Evolutionary conservation across 37 sponge, comb jelly and placozoan species (phyloP), one percentile per base, ranked within the genome.

Genomic region (Axinella damicornis): DNA sequence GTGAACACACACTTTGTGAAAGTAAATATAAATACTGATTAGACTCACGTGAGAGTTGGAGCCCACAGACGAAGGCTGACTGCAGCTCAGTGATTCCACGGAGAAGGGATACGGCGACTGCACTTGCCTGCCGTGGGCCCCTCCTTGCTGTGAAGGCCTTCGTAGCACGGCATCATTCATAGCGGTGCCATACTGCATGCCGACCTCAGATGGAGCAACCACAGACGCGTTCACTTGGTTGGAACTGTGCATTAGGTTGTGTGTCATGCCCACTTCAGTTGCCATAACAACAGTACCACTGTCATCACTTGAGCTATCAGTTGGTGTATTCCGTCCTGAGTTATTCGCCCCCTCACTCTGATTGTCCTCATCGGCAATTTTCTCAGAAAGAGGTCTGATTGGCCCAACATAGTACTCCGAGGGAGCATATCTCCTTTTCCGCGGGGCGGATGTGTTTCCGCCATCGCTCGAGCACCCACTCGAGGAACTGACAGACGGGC

Each of bases 391-490:
- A 27, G 81, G 56, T 68, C 68, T 54, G 0, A 57, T 69, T 12
- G 88, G 88, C 11, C 91, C 91, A 57, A 80, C 86, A 75, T 85
- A 81, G 61, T 90, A 90, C 64, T 90, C 91, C 13, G 76, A 69
- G 9, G 84, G 79, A 13, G 84, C 90, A 41, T 78, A 77, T 18
- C 30, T 54, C 41, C 30, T 53, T 31, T 0, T 21, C 31, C n/a
- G 52, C 22, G 61, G 68, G 52, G 38, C 5, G 36, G 46, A 36
- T 65, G 53, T 36, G 9, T 40, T n/a, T 14, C 64, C 65, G 30
- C 78, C 62, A 14, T 83, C 91, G 74, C 86, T 85, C n/a, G 91
- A 89, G 55, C 84, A 89, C 5, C 90, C 90, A 78, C 90, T 89
- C 25, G 90, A 84, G 5, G 85, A 78, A 61, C 84, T 78, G 27